These are phyloP conservation scores for Aegypius monachus DNA, from an alignment of 2,113 vertebrate genomes.

Conservation along the genomic window DNA sequence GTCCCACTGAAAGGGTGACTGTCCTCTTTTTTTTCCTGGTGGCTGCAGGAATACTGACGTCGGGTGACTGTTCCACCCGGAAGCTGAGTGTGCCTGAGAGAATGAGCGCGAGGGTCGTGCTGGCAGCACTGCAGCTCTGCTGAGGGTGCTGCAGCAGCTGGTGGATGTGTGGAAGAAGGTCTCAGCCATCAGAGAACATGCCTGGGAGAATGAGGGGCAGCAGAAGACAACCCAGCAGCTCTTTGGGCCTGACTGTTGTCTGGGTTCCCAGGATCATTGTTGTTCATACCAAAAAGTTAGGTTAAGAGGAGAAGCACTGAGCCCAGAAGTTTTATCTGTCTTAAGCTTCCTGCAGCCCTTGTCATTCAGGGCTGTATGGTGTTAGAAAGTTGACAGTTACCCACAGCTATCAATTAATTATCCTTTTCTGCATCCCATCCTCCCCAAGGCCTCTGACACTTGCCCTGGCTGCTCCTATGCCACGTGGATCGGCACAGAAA, in stretches of 20 bases:
- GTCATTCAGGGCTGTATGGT: background rate
- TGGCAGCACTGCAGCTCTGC: background rate
- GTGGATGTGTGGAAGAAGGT: background rate
- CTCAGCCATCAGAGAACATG: background rate
- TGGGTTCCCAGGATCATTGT: background rate
- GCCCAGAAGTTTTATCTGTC: background rate
- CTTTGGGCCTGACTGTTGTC: background rate
- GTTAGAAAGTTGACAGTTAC: background rate
- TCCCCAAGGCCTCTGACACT: background rate
- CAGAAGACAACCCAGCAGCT: background rate
- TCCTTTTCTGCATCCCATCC: background rate
- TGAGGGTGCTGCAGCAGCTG: background rate
- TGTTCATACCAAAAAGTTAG: background rate
- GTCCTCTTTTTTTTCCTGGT: background rate
- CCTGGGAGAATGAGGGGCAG: background rate
- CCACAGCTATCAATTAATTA: background rate
- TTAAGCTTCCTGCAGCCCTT: background rate
- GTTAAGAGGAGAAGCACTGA: background rate
- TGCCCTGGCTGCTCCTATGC: background rate
- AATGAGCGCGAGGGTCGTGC: background rate
- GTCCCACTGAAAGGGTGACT: background rate
- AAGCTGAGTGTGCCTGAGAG: conserved; percentile 66
- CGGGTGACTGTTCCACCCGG: conserved; percentile 82
- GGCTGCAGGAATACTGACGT: conserved; percentile 68
- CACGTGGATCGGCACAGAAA: background rate